Evolutionary conservation across 2,113 vertebrate species (phyloP), one percentile per base, ranked within the genome.

Genomic region (Xenopus borealis): DNA sequence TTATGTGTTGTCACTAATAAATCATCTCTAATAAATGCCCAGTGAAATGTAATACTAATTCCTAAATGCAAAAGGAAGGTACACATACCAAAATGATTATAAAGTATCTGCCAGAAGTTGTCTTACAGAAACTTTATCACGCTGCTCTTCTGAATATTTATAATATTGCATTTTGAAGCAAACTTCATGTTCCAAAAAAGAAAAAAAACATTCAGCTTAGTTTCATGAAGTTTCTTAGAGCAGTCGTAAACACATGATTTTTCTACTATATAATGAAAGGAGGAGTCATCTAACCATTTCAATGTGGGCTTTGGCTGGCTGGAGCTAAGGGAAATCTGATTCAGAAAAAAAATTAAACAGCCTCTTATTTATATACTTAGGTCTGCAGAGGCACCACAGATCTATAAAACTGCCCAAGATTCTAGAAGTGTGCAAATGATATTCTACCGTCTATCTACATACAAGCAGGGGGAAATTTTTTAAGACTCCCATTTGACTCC

Each of bases 271-370:
- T n/a, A 72, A 63, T 18, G 14, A 44, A 45, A 33, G 30, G 52
- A 53, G 71, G 33, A 72, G 33, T 53, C 27, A 10, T 30, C 5
- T 63, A 16, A 19, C 19, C 47, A 18, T 53, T 40, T 30, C 50
- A 19, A 4, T 40, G n/a, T 44, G 18, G n/a, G 59, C 33, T 52
- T 52, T 33, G 12, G 62, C 30, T 66, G 63, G 62, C 30, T 73
- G 50, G 33, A 17, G 71, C 62, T 14, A 66, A 40, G 33, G 27
- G 20, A 73, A 73, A 20, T 55, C 18, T 66, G 16, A 55, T 52
- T 13, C 18, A 62, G 64, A 40, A 66, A 66, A 73, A 27, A 73
- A 66, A 73, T 72, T 18, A 65, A 55, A 57, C 30, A 45, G 13
- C 18, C 33, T 33, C 23, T 52, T 63, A 40, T 53, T 61, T 71